phyloP scores from a whole-genome alignment of 2,113 vertebrate genomes.

The Stegostoma tigrinum region DNA sequence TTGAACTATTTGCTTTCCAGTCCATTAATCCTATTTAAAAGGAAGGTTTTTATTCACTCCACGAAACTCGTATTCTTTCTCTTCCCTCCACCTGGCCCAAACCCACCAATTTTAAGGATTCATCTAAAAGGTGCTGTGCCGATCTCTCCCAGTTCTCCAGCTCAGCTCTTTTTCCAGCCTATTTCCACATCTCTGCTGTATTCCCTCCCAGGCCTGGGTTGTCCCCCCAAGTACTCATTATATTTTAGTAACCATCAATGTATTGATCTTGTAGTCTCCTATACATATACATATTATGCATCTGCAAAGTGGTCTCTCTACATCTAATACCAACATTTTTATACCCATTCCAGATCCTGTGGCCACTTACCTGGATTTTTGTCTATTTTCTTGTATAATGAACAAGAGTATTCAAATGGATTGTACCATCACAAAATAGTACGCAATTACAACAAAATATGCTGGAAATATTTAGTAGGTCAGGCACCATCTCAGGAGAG shows the following conservation, averaged over 20 bases:
- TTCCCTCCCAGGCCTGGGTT: background rate
- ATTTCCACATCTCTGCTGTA: background rate
- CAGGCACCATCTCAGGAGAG: background rate
- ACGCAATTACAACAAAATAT: background rate
- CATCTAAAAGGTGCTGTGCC: background rate
- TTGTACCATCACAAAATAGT: background rate
- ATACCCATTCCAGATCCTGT: background rate
- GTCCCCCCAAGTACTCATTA: background rate
- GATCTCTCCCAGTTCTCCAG: background rate
- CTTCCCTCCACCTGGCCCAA: background rate
- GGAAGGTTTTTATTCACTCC: background rate
- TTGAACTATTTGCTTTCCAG: background rate
- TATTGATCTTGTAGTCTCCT: background rate
- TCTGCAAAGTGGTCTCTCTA: background rate
- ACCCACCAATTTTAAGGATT: background rate
- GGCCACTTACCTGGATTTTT: background rate
- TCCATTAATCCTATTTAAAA: background rate
- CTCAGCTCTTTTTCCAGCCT: background rate
- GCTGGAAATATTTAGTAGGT: too few relatives aligned
- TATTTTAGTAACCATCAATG: background rate
- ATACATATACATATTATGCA: background rate
- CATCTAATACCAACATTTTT: background rate
- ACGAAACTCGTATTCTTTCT: too few relatives aligned
- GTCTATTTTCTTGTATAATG: background rate
- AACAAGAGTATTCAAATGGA: background rate